phyloP scores from a whole-genome alignment of 2,113 vertebrate genomes.

The Phainopepla nitens region DNA sequence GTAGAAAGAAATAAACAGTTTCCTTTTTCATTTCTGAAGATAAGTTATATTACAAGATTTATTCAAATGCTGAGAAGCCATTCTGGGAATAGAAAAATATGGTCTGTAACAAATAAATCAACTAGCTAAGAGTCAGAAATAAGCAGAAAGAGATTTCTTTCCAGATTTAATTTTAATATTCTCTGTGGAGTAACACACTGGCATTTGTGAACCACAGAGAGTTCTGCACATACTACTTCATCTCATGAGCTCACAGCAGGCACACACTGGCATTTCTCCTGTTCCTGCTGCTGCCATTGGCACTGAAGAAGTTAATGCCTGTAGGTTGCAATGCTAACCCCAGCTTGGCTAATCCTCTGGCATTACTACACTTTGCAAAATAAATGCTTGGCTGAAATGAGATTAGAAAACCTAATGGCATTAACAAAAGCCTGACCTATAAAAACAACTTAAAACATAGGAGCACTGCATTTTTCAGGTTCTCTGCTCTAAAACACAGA shows the following conservation, averaged over 20 bases:
- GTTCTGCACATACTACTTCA: not conserved
- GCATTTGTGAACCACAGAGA: not conserved
- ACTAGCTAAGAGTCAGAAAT: not conserved
- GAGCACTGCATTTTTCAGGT: not conserved
- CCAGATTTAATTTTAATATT: not conserved
- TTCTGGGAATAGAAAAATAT: not conserved
- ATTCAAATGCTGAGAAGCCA: not conserved
- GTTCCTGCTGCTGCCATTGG: not conserved
- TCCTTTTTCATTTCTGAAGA: not conserved
- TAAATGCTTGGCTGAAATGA: not conserved
- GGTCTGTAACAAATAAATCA: not conserved
- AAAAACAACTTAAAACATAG: not conserved
- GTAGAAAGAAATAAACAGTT: not conserved
- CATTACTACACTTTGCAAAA: not conserved
- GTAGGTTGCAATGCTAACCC: not conserved
- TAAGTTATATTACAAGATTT: not conserved
- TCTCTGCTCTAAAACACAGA: not conserved
- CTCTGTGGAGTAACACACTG: not conserved
- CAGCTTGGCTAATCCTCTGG: not conserved
- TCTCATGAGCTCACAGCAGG: not conserved
- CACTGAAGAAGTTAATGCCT: slow-evolving; percentile 19
- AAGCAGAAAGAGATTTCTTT: not conserved
- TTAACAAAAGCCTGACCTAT: slow-evolving; percentile 15
- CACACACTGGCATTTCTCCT: not conserved
- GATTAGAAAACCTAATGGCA: slow-evolving; percentile 16